These are phyloP conservation scores for Tribolium freemani DNA, from an alignment of 2,888 invertebrate genomes.

Conservation along the genomic window DNA sequence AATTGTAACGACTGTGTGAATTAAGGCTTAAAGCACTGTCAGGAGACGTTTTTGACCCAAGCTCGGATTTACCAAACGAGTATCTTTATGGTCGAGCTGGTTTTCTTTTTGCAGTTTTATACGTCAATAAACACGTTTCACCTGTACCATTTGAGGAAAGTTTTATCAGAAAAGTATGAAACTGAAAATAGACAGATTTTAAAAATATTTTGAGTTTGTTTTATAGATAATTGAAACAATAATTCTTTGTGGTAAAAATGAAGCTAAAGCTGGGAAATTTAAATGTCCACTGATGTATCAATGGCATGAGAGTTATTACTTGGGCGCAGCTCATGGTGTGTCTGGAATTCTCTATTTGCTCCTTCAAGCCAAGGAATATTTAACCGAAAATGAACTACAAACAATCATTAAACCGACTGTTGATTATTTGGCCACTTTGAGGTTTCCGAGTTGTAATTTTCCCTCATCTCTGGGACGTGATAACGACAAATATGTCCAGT, in stretches of 20 bases:
- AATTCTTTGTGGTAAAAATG: conserved; percentile 75
- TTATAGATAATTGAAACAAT: conserved; percentile 76
- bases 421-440: conserved; percentile 73
- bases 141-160: conserved; percentile 73
- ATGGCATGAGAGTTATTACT: conserved; percentile 90
- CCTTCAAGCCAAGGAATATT: conserved; percentile 77
- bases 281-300: conserved; percentile 82
- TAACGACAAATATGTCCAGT: conserved; percentile 86
- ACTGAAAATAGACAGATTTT: background rate
- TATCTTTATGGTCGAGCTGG: conserved; percentile 88
- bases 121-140: conserved; percentile 77
- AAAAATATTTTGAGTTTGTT: conserved; percentile 11
- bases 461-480: conserved; percentile 82
- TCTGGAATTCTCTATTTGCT: conserved; percentile 87
- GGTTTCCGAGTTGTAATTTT: conserved; percentile 78
- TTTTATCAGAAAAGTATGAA: conserved; percentile 73
- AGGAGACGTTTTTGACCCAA: conserved; percentile 71
- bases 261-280: conserved; percentile 71
- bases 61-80: conserved; percentile 80
- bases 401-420: conserved; percentile 75
- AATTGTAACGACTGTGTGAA: background rate
- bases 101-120: conserved; percentile 83
- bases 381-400: conserved; percentile 72
- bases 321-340: conserved; percentile 92
- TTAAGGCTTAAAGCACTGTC: conserved; percentile 70